Percentiles rank a stretch among this genome's conserved stretches.
phyloP scores from a whole-genome alignment of 2,888 invertebrate species.

The Cosmia trapezina region DNA sequence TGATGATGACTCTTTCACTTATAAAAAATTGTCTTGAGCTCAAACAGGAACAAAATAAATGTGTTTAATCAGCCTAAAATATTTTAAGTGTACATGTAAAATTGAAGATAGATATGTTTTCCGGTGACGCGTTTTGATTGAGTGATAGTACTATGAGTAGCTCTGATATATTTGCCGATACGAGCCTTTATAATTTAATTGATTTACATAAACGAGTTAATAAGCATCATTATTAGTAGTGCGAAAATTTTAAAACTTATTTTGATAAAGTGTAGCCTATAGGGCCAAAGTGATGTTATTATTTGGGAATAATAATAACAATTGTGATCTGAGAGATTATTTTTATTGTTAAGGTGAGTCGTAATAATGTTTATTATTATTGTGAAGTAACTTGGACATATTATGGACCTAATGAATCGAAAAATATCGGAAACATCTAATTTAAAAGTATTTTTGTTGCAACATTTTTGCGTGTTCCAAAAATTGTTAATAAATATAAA shows the following conservation, averaged over 20 bases:
- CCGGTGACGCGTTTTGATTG: slow-evolving; percentile 55
- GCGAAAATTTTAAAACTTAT: neutral
- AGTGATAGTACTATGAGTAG: slow-evolving; percentile 52
- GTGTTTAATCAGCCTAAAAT: slow-evolving; percentile 52
- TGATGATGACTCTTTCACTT: too few species aligned
- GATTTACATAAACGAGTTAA: slow-evolving; percentile 40
- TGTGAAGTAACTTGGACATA: neutral
- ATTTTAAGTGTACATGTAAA: slow-evolving; percentile 35
- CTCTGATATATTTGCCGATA: slow-evolving; percentile 60
- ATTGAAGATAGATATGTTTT: slow-evolving; percentile 2
- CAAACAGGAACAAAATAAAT: too few species aligned
- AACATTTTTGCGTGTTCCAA: neutral
- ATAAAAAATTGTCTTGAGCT: too few species aligned
- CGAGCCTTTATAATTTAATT: slow-evolving; percentile 29
- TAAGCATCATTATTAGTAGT: slow-evolving; percentile 28
- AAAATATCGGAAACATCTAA: too few species aligned
- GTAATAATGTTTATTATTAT: slow-evolving; percentile 1
- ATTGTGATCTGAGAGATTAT: slow-evolving; percentile 32
- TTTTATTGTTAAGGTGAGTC: slow-evolving; percentile 37
- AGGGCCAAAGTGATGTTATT: slow-evolving; percentile 33
- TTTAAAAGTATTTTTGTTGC: neutral
- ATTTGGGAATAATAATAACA: neutral
- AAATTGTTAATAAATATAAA: neutral
- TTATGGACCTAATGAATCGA: too few species aligned
- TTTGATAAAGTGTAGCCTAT: slow-evolving; percentile 27